Evolutionary conservation across 92 coral and sea anemone genomes (phyloP), one percentile per base, ranked within the genome.

Genomic region (Zoanthus sociatus): DNA sequence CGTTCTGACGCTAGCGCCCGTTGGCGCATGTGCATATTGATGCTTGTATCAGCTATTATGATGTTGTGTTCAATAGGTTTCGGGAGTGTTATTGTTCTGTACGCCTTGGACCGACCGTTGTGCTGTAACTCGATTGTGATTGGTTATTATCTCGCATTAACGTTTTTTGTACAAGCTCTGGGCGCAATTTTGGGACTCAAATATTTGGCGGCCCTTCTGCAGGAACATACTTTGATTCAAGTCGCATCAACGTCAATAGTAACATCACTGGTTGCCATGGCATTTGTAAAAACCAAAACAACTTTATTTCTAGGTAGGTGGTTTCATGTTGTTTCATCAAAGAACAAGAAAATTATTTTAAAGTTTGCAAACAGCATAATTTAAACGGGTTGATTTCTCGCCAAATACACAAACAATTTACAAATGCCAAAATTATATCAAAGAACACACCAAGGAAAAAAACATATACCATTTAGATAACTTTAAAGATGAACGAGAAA

Each of bases 51-150:
- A 86, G 98, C 95, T 7, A 90, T 95, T 14, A 97, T 97, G 99
- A 97, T 97, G 91, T 83, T 95, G 82, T 91, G 97, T 15, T 97
- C 99, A 6, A 95, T 95, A 9, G 99, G 99, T 0, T 97, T 97
- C 71, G 99, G 99, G 0, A 93, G 99, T 77, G 98, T 97, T 67
- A 93, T 97, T 48, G 99, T 97, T 1, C 76, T 97, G 53, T 97
- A 97, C 42, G 99, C 99, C 6, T 86, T 97, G 17, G 99, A 97
- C 78, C 92, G 92, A 17, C 99, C 99, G 13, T 84, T 97, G 45
- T 97, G 99, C 75, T 95, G 96, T 82, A 97, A 97, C 83, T 94
- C 99, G 4, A 84, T 97, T 61, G 76, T 95, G 30, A 97, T 97
- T 87, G 99, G 99, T 31, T 97, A 97, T 55, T 97, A 95, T 86